Evolutionary conservation across 2,888 invertebrate species (phyloP).

Genomic region (Euphydryas editha): DNA sequence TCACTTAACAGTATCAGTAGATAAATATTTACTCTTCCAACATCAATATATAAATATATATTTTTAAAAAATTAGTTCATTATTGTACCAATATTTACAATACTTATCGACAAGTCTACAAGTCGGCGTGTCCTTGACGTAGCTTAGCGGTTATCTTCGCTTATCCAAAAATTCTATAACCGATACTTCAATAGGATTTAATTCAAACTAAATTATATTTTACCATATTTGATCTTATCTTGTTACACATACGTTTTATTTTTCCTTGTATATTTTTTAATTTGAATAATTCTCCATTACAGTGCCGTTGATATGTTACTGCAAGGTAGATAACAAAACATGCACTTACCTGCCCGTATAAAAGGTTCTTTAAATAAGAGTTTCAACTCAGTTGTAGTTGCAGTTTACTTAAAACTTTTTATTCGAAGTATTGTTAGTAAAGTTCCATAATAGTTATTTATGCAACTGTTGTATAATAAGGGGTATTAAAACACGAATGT

Average conservation of each 20-base stretch:
- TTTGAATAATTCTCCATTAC: neutral
- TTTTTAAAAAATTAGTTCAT: slow-evolving; percentile 6
- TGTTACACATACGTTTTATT: slow-evolving; percentile 10
- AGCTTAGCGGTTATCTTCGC: slow-evolving; percentile 29
- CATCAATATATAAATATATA: neutral
- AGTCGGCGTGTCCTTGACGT: slow-evolving; percentile 33
- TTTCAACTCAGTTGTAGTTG: neutral
- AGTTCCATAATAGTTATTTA: neutral
- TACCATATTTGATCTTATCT: slow-evolving; percentile 7
- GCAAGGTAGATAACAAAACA: slow-evolving; percentile 26
- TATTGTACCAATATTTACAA: slow-evolving; percentile 25
- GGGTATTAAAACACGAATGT: no score
- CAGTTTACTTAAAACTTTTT: slow-evolving; percentile 7
- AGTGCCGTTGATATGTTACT: slow-evolving; percentile 4
- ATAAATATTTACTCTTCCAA: neutral
- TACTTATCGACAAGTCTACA: slow-evolving; percentile 29
- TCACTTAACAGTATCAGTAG: neutral
- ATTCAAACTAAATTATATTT: slow-evolving; percentile 5
- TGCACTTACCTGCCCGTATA: slow-evolving; percentile 13
- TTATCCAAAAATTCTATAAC: slow-evolving; percentile 41
- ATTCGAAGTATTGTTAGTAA: neutral
- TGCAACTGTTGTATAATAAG: no score
- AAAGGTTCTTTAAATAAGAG: slow-evolving; percentile 2
- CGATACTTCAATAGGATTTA: slow-evolving; percentile 32
- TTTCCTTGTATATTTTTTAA: neutral